These are phyloP conservation scores for Piliocolobus tephrosceles DNA, from an alignment of 2,113 vertebrate genomes.

Conservation along the genomic window DNA sequence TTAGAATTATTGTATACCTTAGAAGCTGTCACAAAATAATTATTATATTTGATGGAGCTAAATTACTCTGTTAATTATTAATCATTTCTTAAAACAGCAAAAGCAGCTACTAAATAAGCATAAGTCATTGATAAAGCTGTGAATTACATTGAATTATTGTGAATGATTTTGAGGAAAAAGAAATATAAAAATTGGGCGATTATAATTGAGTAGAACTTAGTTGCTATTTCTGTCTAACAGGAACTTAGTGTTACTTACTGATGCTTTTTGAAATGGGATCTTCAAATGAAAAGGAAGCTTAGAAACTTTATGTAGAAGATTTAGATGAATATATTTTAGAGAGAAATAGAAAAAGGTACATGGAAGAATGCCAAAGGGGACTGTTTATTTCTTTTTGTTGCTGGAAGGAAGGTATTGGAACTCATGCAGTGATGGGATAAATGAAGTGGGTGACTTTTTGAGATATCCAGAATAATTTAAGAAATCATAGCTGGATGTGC, in stretches of 20 bases:
- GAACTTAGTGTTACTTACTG: background rate
- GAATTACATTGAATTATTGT: background rate
- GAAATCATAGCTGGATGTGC: background rate
- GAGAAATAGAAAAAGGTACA: background rate
- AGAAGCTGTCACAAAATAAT: slow-evolving; percentile 12
- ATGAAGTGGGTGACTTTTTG: background rate
- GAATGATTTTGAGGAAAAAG: background rate
- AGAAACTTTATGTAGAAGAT: background rate
- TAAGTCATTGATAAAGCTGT: background rate
- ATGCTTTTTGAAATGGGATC: background rate
- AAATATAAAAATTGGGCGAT: background rate
- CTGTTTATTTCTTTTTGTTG: background rate
- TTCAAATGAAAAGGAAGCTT: slow-evolving; percentile 17
- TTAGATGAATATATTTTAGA: slow-evolving; percentile 35
- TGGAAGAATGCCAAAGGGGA: background rate
- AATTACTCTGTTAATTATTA: slow-evolving; percentile 8
- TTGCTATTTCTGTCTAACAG: background rate
- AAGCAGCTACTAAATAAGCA: background rate
- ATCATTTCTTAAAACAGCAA: slow-evolving; percentile 33
- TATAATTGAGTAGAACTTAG: background rate
- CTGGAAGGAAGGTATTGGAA: background rate
- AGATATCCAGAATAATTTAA: background rate
- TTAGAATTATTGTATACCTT: slow-evolving; percentile 3
- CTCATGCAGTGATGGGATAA: background rate
- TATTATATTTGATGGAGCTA: background rate